Conservation (phyloP, 2,113 vertebrate genomes). For the Pterophyllum scalare region DNA sequence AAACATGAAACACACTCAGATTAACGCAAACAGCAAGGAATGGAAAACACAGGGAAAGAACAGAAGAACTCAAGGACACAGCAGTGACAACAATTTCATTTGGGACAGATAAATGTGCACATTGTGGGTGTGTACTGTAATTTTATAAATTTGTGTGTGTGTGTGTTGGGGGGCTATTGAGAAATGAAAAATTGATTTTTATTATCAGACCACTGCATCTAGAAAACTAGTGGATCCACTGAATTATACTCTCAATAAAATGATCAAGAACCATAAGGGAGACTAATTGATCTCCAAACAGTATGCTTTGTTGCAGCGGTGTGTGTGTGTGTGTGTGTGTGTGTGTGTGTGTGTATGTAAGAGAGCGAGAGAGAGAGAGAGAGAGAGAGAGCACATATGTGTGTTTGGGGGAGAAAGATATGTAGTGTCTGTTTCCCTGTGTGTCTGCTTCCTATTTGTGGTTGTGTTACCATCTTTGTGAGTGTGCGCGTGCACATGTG, state of each 20-base stretch:
- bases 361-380: no score
- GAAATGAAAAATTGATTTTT: slow-evolving; percentile 47
- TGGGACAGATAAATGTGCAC: not conserved
- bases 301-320: not conserved
- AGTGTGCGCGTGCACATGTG: slow-evolving; percentile 1
- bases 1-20: not conserved
- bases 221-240: slow-evolving; percentile 21
- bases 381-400: not conserved
- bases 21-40: not conserved
- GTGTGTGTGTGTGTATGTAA: not conserved
- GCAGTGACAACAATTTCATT: not conserved
- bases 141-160: not conserved
- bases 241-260: slow-evolving; percentile 31
- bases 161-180: not conserved
- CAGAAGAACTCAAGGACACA: not conserved
- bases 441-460: slow-evolving; percentile 35
- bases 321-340: not conserved
- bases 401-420: not conserved
- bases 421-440: slow-evolving; percentile 31
- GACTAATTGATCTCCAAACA: slow-evolving; percentile 38
- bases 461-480: slow-evolving; percentile 9
- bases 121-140: not conserved
- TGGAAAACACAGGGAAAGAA: not conserved
- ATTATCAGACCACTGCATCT: slow-evolving; percentile 20
- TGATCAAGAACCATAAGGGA: slow-evolving; percentile 17